These are phyloP conservation scores for Thunnus maccoyii DNA, from an alignment of 2,113 vertebrate species.

Conservation along the genomic window DNA sequence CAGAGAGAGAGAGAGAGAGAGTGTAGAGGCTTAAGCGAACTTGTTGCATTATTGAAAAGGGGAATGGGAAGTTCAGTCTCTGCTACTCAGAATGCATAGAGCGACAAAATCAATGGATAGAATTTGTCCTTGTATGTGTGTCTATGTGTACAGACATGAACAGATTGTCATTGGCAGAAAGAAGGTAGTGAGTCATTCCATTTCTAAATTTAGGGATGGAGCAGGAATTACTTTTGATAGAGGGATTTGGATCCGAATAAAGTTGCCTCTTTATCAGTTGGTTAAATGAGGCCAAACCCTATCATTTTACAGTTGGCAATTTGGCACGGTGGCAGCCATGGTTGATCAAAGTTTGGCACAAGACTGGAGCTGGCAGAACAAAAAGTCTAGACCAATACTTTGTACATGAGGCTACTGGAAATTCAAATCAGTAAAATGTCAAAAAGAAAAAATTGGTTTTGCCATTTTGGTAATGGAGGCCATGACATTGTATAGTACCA, in stretches of 20 bases:
- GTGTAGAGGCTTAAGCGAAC: slow-evolving; percentile 26
- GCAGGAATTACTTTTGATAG: slow-evolving; percentile 60
- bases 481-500: not conserved
- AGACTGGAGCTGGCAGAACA: not conserved
- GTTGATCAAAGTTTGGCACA: slow-evolving; percentile 55
- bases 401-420: slow-evolving; percentile 5
- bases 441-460: slow-evolving; percentile 16
- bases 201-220: slow-evolving; percentile 54
- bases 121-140: not conserved
- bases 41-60: slow-evolving; percentile 49
- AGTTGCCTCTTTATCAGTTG: slow-evolving; percentile 55
- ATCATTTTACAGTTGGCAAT: slow-evolving; percentile 54
- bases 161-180: slow-evolving; percentile 43
- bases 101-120: not conserved
- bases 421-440: not conserved
- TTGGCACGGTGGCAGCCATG: slow-evolving; percentile 12
- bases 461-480: not conserved
- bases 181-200: slow-evolving; percentile 57
- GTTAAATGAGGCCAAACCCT: slow-evolving; percentile 43
- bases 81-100: slow-evolving; percentile 7
- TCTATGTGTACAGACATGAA: slow-evolving; percentile 18
- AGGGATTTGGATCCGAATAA: slow-evolving; percentile 46
- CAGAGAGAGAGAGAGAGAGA: not conserved
- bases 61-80: not conserved
- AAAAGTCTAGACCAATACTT: slow-evolving; percentile 19